These are phyloP conservation scores for Lacerta agilis DNA, from an alignment of 2,797 vertebrate species.

Conservation along the genomic window DNA sequence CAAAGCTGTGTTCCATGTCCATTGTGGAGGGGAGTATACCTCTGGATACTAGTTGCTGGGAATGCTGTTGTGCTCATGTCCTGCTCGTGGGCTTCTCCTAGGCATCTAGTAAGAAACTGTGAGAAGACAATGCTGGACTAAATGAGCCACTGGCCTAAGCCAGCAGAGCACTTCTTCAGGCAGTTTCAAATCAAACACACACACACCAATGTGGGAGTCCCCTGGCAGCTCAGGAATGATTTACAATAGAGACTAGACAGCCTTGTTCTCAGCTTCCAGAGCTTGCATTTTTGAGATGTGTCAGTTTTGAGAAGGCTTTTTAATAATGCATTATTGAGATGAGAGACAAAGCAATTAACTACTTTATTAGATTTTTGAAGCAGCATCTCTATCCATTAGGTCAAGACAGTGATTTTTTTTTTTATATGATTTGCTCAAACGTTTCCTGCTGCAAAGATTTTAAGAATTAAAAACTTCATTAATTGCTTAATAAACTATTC, in stretches of 20 bases:
- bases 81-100: no score
- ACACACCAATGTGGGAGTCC: no score
- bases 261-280: background rate
- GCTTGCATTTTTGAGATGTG: conserved; percentile 28
- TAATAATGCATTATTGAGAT: conserved; percentile 34
- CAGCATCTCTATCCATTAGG: conserved; percentile 35
- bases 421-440: conserved; percentile 39
- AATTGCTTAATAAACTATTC: conserved; percentile 36
- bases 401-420: conserved; percentile 34
- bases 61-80: no score
- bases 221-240: background rate
- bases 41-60: no score
- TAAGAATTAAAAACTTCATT: conserved; percentile 33
- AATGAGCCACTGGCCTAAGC: no score
- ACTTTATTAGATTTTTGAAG: conserved; percentile 38
- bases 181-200: background rate
- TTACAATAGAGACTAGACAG: background rate
- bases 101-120: no score
- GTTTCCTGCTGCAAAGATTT: conserved; percentile 24
- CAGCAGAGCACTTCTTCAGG: background rate
- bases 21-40: no score
- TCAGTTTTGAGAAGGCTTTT: conserved; percentile 27
- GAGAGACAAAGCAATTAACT: conserved; percentile 41
- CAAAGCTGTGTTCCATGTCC: no score
- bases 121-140: no score